Conservation (phyloP, 2,113 vertebrate genomes). For the Syngnathus floridae region DNA sequence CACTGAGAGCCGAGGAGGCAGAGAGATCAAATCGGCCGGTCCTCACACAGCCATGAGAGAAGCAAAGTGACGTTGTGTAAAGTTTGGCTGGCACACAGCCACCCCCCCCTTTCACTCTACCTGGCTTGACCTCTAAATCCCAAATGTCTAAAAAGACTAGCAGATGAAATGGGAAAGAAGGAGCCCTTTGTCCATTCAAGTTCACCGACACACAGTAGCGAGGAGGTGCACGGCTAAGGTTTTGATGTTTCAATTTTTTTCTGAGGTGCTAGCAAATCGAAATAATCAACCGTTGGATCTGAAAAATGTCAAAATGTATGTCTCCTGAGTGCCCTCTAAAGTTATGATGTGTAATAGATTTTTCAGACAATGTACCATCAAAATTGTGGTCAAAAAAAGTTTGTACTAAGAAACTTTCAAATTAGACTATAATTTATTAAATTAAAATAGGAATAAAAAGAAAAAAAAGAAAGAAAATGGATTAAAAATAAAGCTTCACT, state of each 20-base stretch:
- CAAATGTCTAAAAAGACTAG: conserved; percentile 49
- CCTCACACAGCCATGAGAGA: conserved; percentile 30
- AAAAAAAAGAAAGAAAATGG: too few relatives aligned
- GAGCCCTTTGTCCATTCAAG: conserved; percentile 44
- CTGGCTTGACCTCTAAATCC: conserved; percentile 36
- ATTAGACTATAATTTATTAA: too few relatives aligned
- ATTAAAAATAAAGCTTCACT: too few relatives aligned
- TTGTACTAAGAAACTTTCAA: too few relatives aligned
- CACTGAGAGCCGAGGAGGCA: neutral
- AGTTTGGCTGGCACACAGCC: conserved; percentile 3
- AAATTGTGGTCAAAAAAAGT: too few relatives aligned
- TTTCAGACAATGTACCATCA: too few relatives aligned
- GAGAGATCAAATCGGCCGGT: conserved; percentile 15
- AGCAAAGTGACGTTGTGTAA: conserved; percentile 25
- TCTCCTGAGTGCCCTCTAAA: too few relatives aligned
- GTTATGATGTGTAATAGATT: neutral
- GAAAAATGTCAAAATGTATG: neutral
- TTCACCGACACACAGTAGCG: conserved; percentile 1
- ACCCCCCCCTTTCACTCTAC: conserved; percentile 8
- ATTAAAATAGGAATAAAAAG: too few relatives aligned
- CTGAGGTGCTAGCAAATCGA: neutral
- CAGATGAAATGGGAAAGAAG: conserved; percentile 51
- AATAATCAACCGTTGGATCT: too few relatives aligned
- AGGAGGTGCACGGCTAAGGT: neutral
- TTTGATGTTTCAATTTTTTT: neutral